phyloP scores from a whole-genome alignment of 2,888 invertebrate species.

The Exocentrus adspersus region DNA sequence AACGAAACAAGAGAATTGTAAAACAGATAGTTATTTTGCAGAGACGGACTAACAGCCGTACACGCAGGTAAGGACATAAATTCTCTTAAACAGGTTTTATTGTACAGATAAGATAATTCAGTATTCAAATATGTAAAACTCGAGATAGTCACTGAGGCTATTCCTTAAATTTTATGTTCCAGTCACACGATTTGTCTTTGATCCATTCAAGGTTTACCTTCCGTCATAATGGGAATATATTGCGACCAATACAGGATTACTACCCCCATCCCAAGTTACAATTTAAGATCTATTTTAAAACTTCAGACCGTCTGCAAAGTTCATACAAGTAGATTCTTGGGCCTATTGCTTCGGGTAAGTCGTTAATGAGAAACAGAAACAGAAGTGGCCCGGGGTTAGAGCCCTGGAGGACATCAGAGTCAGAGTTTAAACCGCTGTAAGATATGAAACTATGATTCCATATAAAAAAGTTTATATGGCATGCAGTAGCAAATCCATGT shows the following conservation, averaged over 20 bases:
- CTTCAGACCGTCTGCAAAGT: too few relatives aligned
- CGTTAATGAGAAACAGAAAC: too few relatives aligned
- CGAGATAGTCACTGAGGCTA: neutral
- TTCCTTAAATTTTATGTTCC: neutral
- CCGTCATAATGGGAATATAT: neutral
- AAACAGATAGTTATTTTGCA: conserved; percentile 41
- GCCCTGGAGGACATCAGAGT: too few relatives aligned
- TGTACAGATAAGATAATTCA: conserved; percentile 6
- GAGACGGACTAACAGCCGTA: conserved; percentile 22
- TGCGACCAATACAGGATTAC: neutral
- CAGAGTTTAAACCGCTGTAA: too few relatives aligned
- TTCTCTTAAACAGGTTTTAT: conserved; percentile 28
- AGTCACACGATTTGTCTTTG: neutral
- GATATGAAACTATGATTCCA: too few relatives aligned
- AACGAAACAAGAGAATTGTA: conserved; percentile 43
- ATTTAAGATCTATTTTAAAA: too few relatives aligned
- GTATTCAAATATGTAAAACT: neutral
- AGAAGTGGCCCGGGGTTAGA: too few relatives aligned
- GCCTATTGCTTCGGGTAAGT: too few relatives aligned
- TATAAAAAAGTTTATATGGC: too few relatives aligned
- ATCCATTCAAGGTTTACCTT: neutral
- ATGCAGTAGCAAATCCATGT: too few relatives aligned
- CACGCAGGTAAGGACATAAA: conserved; percentile 41
- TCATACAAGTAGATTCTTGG: too few relatives aligned
- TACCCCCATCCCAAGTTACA: too few relatives aligned